Base-by-base conservation (phyloP, 2,888 invertebrate genomes). In the Osedax frankpressi region DNA sequence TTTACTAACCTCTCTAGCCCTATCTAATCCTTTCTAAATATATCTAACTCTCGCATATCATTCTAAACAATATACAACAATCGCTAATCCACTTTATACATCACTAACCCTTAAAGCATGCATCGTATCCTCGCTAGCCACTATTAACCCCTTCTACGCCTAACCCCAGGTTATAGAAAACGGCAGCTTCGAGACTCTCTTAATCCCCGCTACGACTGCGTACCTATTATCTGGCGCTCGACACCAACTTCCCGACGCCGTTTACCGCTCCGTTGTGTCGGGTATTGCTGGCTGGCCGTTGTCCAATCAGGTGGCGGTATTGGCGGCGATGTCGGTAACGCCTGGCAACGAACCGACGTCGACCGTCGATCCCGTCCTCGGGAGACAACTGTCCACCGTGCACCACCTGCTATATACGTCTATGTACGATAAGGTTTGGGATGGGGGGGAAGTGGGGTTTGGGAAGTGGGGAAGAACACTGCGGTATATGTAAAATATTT, bases 361-460 rank as follows among this genome's bases (percentile, higher is more conserved):
- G 19, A 6, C 6, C 11, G 6, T 19, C 19, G 44, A 44, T 44
- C 19, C 11, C 44, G 44, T 19, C 11, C 11, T 19, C 19, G 6
- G 25, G 27, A 69, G 29, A 26, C 69, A 69, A 30, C 28, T 69
- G 28, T 28, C 69, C 29, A 30, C 25, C 29, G 6, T 69, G n/a
- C 69, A 69, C 19, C 69, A 69, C 3, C 29, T 24, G 2, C 69
- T 69, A 25, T 69, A 69, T 24, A 25, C 25, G 11, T 25, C 69
- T 2, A 69, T 69, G 69, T 24, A 29, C 29, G 69, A 69, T 30
- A 69, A 69, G 69, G 44, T 44, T 44, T 44, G 44, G 44, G 6
- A 19, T 44, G 44, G 44, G 11, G 11, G 44, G 11, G 44, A n/a
- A n/a, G n/a, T n/a, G n/a, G n/a, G n/a, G n/a, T n/a, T n/a, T n/a